Evolutionary conservation across 2,797 vertebrate species (phyloP), one percentile per base, ranked within the genome.

Genomic region (Coranthus polyacanthus): DNA sequence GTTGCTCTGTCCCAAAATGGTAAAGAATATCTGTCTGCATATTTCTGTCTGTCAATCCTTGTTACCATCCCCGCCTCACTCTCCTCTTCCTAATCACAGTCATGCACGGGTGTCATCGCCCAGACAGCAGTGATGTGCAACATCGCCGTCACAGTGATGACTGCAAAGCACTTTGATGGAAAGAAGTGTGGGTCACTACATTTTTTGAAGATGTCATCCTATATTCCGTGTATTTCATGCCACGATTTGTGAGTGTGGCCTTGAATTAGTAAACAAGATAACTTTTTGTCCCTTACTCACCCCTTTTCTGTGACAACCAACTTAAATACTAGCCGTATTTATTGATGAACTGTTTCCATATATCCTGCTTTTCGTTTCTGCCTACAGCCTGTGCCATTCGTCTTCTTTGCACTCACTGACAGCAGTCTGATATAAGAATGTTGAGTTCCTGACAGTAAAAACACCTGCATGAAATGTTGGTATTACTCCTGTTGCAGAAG

Each of bases 11-110:
- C 32, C 20, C 24, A 45, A 72, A 58, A 15, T 59, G 39, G 22
- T 39, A 15, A 32, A 34, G 26, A 15, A 12, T 29, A 34, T 73
- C 49, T 55, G 44, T 59, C 6, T 6, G 22, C 42, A 54, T 22
- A 69, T 82, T 75, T 64, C 42, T 16, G 78, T 69, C 63, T 75
- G 72, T 22, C 66, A 65, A 32, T 72, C 26, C 60, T 21, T 26
- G 36, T 70, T 71, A 50, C 11, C 54, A 10, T 66, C 54, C 50
- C 63, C 34, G 29, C 50, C 21, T 65, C 47, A 13, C 41, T 44
- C 55, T 43, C 24, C 49, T 63, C 37, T 36, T n/a, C n/a, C n/a
- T n/a, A n/a, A 65, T 52, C 38, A 46, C 43, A 12, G 56, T 67
- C 78, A 56, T 59, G 51, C 44, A 5, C 37, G 51, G 62, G 44